Evolutionary conservation across 2,113 vertebrate genomes (phyloP), one percentile per base, ranked within the genome.

Genomic region (Sclerurus mexicanus): DNA sequence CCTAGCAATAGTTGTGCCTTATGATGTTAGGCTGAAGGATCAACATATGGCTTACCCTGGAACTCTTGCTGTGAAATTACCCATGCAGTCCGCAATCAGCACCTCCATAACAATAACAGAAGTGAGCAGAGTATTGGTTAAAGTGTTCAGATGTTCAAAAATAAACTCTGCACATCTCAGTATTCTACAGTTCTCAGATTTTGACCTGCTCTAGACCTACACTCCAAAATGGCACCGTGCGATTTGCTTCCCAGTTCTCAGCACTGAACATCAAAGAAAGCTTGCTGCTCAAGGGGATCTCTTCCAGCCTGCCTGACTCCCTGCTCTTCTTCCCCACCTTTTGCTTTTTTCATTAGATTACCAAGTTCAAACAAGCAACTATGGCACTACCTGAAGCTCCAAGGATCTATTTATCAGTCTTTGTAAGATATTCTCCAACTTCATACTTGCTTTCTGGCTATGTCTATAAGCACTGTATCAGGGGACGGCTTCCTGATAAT

Each of bases 21-120:
- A 46, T 64, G 58, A 75, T 85, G 68, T 93, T 78, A 90, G 69
- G 90, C 37, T 58, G 21, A 92, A 64, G 59, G 63, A 60, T 87
- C 69, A 92, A 93, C 86, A 92, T 85, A 89, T 66, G 86, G 89
- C 80, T 93, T 93, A 85, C 66, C 85, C 66, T 92, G 86, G 49
- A 93, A 87, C 56, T 82, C 66, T 55, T 60, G 49, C 83, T 93
- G 88, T 78, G 86, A 87, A 93, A 84, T 73, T 79, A 96, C 22
- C 69, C 49, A 16, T 58, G 49, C 44, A 78, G 53, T 52, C 73
- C 88, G 89, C 76, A 90, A 90, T 27, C 69, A 91, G 92, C 64
- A 71, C 59, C 72, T 88, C 55, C 31, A 4, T 28, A 85, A 94
- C 64, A 93, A 22, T 33, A 90, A 78, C 53, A 89, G 49, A 87